A percentile compares a stretch with the other conserved stretches of the same genome.
Conservation (phyloP, 2,797 vertebrate genomes). For the Pseudochirops corinnae region DNA sequence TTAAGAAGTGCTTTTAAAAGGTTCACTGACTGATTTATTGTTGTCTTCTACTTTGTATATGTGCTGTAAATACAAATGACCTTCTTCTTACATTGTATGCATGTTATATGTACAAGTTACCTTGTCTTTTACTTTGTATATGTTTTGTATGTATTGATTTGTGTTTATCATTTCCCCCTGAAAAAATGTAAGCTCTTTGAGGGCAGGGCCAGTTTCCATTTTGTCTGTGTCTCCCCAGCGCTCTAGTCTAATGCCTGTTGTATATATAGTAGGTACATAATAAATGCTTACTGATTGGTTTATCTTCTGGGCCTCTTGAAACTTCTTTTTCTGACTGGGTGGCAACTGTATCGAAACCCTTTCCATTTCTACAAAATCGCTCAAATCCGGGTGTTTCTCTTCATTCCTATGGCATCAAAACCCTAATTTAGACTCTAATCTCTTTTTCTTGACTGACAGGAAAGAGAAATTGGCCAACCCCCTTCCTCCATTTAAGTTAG, state of each 20-base stretch:
- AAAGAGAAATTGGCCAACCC: slow-evolving; percentile 47
- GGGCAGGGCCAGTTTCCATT: background rate
- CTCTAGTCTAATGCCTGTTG: background rate
- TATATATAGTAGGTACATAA: background rate
- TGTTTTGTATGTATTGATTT: background rate
- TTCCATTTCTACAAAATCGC: slow-evolving; percentile 12
- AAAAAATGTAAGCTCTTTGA: background rate
- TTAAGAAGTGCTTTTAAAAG: background rate
- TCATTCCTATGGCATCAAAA: background rate
- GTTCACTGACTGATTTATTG: background rate
- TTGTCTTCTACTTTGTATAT: background rate
- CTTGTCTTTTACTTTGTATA: background rate
- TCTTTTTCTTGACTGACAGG: slow-evolving; percentile 55
- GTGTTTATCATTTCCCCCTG: background rate
- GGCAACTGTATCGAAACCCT: background rate
- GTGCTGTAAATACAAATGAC: background rate
- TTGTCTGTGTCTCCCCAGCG: background rate
- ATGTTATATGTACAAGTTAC: background rate
- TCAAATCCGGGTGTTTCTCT: slow-evolving; percentile 25
- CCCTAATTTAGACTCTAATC: slow-evolving; percentile 53
- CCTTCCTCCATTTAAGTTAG: slow-evolving; percentile 15
- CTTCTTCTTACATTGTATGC: background rate
- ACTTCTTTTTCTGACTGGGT: background rate
- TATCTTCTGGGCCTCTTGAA: slow-evolving; percentile 8
- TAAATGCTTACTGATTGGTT: background rate